Percentiles rank a stretch among this genome's conserved stretches.
Evolutionary conservation across 2,888 invertebrate genomes (phyloP).

Genomic region (Nesidiocoris tenuis): DNA sequence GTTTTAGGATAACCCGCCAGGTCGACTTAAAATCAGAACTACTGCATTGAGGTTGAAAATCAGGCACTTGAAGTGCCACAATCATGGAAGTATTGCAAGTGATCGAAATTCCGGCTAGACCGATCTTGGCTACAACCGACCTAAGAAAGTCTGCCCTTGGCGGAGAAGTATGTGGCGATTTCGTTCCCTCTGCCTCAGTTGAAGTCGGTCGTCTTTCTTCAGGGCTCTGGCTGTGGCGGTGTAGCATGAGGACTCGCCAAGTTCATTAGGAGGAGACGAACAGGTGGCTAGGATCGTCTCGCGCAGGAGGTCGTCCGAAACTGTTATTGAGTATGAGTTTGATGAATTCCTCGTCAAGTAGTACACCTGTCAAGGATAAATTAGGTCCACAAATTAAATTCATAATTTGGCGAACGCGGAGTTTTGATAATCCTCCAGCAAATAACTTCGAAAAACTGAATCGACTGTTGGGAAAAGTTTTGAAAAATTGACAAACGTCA

Average conservation of each 20-base stretch:
- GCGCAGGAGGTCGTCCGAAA: conserved; percentile 41
- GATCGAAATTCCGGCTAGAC: too few species aligned
- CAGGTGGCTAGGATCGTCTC: conserved; percentile 47
- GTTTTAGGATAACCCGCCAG: too few species aligned
- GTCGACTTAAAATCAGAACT: too few species aligned
- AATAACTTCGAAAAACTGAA: too few species aligned
- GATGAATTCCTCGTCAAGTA: conserved; percentile 46
- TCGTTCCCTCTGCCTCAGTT: conserved; percentile 47
- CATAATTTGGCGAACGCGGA: not conserved
- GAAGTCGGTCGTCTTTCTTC: conserved; percentile 46
- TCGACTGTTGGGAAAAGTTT: too few species aligned
- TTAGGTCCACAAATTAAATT: not conserved
- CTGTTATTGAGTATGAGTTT: conserved; percentile 48
- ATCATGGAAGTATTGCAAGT: too few species aligned
- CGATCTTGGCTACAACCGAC: too few species aligned
- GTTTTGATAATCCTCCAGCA: too few species aligned
- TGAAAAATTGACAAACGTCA: too few species aligned
- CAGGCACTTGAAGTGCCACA: too few species aligned
- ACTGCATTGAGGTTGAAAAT: too few species aligned
- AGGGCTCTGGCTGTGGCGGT: conserved; percentile 47
- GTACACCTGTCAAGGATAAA: conserved; percentile 48
- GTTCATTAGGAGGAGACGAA: conserved; percentile 33
- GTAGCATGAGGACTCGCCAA: conserved; percentile 46
- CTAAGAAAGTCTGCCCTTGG: conserved; percentile 49
- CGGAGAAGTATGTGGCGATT: conserved; percentile 48